A percentile compares a stretch with the other conserved stretches of the same genome.
Evolutionary conservation across 2,888 invertebrate genomes (phyloP).

Genomic region (Hydrotaea cyrtoneurina): DNA sequence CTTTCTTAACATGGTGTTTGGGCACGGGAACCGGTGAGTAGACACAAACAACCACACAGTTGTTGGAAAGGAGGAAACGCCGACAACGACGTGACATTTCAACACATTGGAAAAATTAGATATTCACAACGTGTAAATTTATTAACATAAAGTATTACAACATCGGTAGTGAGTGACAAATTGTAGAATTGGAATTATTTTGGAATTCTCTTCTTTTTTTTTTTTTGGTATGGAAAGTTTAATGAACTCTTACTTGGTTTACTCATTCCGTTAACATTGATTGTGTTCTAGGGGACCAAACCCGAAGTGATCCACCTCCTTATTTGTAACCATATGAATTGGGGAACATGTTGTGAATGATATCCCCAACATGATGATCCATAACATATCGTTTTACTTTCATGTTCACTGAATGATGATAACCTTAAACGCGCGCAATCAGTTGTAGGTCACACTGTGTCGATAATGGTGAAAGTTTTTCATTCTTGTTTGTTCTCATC

Average conservation of each 20-base stretch:
- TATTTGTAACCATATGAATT: too few species aligned
- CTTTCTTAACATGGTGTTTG: background rate
- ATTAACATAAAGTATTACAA: conserved; percentile 11
- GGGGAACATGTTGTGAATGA: too few species aligned
- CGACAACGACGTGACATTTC: background rate
- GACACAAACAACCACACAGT: too few species aligned
- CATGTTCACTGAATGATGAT: conserved; percentile 30
- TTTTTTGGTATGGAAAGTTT: too few species aligned
- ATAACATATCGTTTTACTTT: too few species aligned
- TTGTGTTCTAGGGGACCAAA: too few species aligned
- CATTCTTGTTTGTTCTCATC: conserved; percentile 24
- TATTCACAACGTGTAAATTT: conserved; percentile 36
- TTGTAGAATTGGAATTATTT: too few species aligned
- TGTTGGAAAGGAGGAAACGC: background rate
- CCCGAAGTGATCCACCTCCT: too few species aligned
- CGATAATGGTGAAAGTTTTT: conserved; percentile 37
- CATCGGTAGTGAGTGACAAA: too few species aligned
- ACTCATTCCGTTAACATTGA: too few species aligned
- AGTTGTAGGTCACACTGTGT: conserved; percentile 46
- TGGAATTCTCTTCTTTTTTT: too few species aligned
- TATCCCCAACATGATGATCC: too few species aligned
- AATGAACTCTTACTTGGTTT: conserved; percentile 39
- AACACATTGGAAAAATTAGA: background rate
- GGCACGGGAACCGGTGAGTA: conserved; percentile 32
- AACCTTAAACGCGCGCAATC: conserved; percentile 52